phyloP scores from a whole-genome alignment of 2,797 vertebrate species.

The Gymnocypris eckloni region DNA sequence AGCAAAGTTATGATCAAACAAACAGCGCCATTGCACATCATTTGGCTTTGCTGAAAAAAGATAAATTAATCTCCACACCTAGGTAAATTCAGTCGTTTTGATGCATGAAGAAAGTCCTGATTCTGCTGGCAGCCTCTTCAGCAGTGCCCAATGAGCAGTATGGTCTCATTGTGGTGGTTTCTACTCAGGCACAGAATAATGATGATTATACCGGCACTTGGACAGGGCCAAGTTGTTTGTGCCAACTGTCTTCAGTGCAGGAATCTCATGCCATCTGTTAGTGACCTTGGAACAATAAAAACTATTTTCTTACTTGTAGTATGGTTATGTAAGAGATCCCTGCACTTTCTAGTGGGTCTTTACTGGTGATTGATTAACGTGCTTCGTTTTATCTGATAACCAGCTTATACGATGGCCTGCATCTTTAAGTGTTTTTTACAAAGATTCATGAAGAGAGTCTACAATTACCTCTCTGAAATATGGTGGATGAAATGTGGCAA shows the following conservation, averaged over 20 bases:
- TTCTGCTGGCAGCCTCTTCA: not conserved
- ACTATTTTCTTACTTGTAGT: not conserved
- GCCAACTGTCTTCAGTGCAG: constrained; percentile 44
- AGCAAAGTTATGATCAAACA: not conserved
- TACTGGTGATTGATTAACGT: constrained; percentile 25
- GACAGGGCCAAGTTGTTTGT: constrained; percentile 35
- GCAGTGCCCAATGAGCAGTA: not conserved
- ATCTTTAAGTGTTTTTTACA: constrained; percentile 1
- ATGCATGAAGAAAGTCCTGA: constrained; percentile 5
- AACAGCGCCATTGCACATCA: not conserved
- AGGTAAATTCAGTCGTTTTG: constrained; percentile 1
- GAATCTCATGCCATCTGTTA: constrained; percentile 51
- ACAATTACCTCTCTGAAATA: not conserved
- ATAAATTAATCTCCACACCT: constrained; percentile 22
- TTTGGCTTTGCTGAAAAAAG: constrained; percentile 6
- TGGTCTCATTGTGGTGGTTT: constrained; percentile 22
- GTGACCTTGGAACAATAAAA: constrained; percentile 45
- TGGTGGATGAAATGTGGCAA: constrained; percentile 1
- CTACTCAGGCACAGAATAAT: constrained; percentile 28
- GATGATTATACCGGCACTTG: constrained; percentile 40
- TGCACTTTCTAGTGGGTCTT: constrained; percentile 14
- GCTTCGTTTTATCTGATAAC: constrained; percentile 11
- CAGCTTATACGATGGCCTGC: not conserved
- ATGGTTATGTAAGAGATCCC: not conserved
- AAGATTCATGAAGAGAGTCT: constrained; percentile 7